Evolutionary conservation across 1,140 invertebrate genomes (phyloP).

Genomic region (Drosophila pseudoananassae): DNA sequence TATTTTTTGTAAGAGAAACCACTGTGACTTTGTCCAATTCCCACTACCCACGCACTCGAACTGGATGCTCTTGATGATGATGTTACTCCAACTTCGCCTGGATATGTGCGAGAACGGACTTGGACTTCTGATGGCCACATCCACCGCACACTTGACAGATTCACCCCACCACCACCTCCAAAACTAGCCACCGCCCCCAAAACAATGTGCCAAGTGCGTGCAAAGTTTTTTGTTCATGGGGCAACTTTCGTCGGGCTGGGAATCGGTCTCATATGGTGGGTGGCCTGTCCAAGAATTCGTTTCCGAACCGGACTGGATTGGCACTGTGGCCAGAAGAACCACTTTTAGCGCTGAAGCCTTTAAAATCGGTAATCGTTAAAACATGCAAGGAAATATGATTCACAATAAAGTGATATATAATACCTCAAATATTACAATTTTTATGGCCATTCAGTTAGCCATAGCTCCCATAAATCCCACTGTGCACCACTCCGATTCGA

Average conservation of each 20-base stretch:
- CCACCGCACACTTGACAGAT: conserved; percentile 50
- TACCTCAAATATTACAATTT: no score
- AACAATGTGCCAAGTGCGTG: conserved; percentile 61
- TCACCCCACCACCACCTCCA: not conserved
- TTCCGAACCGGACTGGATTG: conserved; percentile 1
- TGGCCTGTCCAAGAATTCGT: conserved; percentile 23
- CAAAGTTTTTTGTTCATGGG: conserved; percentile 52
- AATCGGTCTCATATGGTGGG: conserved; percentile 39
- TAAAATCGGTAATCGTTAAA: not conserved
- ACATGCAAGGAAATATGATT: no score
- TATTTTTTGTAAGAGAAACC: not conserved
- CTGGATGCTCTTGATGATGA: conserved; percentile 52
- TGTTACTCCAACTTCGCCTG: conserved; percentile 23
- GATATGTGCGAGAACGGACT: conserved; percentile 6
- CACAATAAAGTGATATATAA: no score
- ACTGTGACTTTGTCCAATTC: conserved; percentile 2
- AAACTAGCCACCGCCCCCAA: not conserved
- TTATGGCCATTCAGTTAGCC: no score
- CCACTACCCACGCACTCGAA: conserved; percentile 13
- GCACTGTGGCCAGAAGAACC: not conserved
- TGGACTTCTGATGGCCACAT: conserved; percentile 54
- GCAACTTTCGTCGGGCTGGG: conserved; percentile 42
- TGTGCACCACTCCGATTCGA: not conserved
- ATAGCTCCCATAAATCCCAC: not conserved
- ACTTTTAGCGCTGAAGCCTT: not conserved